Evolutionary conservation across 2,113 vertebrate genomes (phyloP).

Genomic region (Psephotus haematonotus): DNA sequence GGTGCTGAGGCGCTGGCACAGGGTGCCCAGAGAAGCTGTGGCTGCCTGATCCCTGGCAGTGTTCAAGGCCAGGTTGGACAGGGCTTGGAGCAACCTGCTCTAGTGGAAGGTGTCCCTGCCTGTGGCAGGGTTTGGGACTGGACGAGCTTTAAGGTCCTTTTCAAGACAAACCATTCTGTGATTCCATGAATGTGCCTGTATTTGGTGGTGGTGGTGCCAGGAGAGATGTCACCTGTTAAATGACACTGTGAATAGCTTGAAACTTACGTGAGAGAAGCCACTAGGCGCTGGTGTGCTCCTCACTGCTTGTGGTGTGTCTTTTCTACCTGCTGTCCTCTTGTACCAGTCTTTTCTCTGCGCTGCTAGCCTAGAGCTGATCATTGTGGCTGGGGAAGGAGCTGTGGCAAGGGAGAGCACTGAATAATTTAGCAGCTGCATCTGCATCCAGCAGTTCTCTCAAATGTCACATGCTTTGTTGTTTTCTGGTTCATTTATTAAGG

Average conservation of each 20-base stretch:
- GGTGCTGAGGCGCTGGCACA: not conserved
- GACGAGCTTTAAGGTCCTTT: not conserved
- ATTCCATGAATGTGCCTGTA: not conserved
- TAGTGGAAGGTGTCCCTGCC: not conserved
- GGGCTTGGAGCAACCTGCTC: not conserved
- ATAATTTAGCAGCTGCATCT: constrained; percentile 49
- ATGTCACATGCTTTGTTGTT: not conserved
- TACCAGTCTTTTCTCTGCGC: not conserved
- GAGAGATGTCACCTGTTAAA: not conserved
- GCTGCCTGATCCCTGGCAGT: not conserved
- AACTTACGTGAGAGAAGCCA: not conserved
- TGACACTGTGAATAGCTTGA: not conserved
- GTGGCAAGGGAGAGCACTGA: not conserved
- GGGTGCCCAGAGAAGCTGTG: not conserved
- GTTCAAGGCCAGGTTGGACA: not conserved
- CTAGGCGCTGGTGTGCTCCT: too few relatives aligned
- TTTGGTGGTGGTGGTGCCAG: not conserved
- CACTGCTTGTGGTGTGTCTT: fast-evolving
- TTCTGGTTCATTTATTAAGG: not conserved
- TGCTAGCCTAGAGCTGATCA: not conserved
- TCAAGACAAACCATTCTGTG: too few relatives aligned
- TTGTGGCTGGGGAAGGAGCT: fast-evolving
- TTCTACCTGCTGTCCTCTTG: not conserved
- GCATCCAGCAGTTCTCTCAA: constrained; percentile 18
- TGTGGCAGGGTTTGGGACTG: not conserved